Evolutionary conservation across 2,888 invertebrate genomes (phyloP), one percentile per base, ranked within the genome.

Genomic region (Neoitamus cyanurus): DNA sequence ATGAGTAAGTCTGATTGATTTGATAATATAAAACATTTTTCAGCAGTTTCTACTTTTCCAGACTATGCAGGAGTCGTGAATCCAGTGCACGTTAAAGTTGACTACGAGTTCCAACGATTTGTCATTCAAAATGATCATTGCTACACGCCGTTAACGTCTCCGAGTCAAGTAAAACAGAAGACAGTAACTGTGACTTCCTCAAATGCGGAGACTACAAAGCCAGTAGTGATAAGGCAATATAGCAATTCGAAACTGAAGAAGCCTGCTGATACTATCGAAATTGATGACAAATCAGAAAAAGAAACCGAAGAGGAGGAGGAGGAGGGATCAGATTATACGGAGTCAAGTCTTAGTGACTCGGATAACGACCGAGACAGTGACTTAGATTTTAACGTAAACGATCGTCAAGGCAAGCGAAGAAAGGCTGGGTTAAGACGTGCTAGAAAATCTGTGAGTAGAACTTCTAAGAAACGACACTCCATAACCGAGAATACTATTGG

Each of bases 101-200:
- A 91, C 83, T 88, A 88, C n/a, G 90, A 91, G 80, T 90, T 91
- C 20, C 87, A 89, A 68, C 77, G 90, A 34, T 88, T 88, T 84
- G 88, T 95, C 3, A 94, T 95, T 87, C 94, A 94, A 88, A 94
- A 96, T 92, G 96, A 96, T 90, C 96, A 97, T 89, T 96, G 96
- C 89, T 96, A 96, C 87, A 96, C 96, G 70, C 93, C 94, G 72
- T 93, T 94, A 46, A 94, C 93, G 37, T 94, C 95, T 84, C 94
- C 95, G 36, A 93, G 93, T 88, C 93, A 93, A 88, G 90, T 90
- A 86, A 89, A 87, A 6, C 89, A 84, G 75, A 89, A 86, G 13
- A 86, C 70, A 80, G 48, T 70, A n/a, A 85, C 31, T 72, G 72
- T 34, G 37, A 34, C 68, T 37, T 36, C 48, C 13, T 70, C 58